Base-by-base conservation (phyloP, 92 coral and sea anemone genomes). In the Phenganax marumi region DNA sequence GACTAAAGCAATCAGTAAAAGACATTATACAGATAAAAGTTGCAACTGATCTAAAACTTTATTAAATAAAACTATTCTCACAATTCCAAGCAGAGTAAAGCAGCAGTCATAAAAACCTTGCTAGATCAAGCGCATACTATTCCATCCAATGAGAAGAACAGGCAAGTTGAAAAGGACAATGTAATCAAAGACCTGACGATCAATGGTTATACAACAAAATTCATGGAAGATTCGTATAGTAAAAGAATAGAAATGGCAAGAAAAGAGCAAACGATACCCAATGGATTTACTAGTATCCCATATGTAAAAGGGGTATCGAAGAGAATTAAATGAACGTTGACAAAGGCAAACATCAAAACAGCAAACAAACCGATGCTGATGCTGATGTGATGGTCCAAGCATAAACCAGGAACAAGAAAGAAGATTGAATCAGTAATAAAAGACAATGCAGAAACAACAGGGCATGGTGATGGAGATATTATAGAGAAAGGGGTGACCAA, bases 81-180 rank as follows among this genome's bases (percentile, higher is more conserved):
- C 60, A 54, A 54, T n/a, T n/a, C 60, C 60, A 54, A 54, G 60
- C 60, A 54, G 60, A 54, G 60, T 54, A n/a, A 54, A n/a, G 60
- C 60, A 54, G 60, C 60, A n/a, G 60, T 54, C 60, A n/a, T 54
- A 54, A 54, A 54, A 54, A 54, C 60, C 60, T 54, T 54, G 60
- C 10, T 54, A 54, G 60, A n/a, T n/a, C 60, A n/a, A 54, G 60
- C 60, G 10, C 11, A 54, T 10, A 54, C 11, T n/a, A n/a, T 54
- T 54, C 60, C 60, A 54, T 54, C 60, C n/a, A n/a, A 54, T 54
- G 60, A 54, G n/a, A 10, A 54, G n/a, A 54, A 54, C 60, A 54
- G n/a, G n/a, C 60, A 10, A n/a, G 11, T 10, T n/a, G 60, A 54
- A 54, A 54, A 10, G n/a, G n/a, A 54, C 60, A n/a, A n/a, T n/a